These are phyloP conservation scores for Venustoraphidia nigricollis DNA, from an alignment of 2,888 invertebrate genomes.

Conservation along the genomic window DNA sequence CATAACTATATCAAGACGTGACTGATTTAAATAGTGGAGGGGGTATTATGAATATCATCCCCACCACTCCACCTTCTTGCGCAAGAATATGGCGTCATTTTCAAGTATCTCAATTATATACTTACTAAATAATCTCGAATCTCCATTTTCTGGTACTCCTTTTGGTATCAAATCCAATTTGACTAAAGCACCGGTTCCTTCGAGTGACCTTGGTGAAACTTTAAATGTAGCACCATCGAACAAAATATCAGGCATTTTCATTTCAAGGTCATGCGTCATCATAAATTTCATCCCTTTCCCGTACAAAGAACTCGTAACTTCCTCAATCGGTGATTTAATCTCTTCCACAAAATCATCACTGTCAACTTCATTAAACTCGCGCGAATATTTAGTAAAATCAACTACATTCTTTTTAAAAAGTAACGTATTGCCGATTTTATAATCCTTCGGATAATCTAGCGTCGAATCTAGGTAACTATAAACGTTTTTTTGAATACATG, in stretches of 20 bases:
- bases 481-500: constrained; percentile 64
- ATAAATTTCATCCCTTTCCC: constrained; percentile 56
- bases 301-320: constrained; percentile 55
- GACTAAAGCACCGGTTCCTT: constrained; percentile 56
- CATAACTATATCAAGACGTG: too few relatives aligned
- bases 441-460: constrained; percentile 44
- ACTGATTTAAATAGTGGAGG: too few relatives aligned
- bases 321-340: constrained; percentile 45
- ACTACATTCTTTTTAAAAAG: constrained; percentile 48
- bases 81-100: too few relatives aligned
- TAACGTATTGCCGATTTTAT: constrained; percentile 47
- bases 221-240: constrained; percentile 59
- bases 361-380: constrained; percentile 32
- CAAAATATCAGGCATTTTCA: constrained; percentile 53
- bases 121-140: too few relatives aligned
- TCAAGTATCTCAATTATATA: too few relatives aligned
- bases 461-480: constrained; percentile 55
- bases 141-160: constrained; percentile 22
- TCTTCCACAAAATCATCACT: constrained; percentile 22
- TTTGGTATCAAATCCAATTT: constrained; percentile 54
- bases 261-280: constrained; percentile 59
- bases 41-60: too few relatives aligned
- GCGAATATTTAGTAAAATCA: constrained; percentile 37
- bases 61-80: too few relatives aligned
- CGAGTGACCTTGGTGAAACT: constrained; percentile 56